Evolutionary conservation across 2,113 vertebrate species (phyloP), one percentile per base, ranked within the genome.

Genomic region (Gavialis gangeticus): DNA sequence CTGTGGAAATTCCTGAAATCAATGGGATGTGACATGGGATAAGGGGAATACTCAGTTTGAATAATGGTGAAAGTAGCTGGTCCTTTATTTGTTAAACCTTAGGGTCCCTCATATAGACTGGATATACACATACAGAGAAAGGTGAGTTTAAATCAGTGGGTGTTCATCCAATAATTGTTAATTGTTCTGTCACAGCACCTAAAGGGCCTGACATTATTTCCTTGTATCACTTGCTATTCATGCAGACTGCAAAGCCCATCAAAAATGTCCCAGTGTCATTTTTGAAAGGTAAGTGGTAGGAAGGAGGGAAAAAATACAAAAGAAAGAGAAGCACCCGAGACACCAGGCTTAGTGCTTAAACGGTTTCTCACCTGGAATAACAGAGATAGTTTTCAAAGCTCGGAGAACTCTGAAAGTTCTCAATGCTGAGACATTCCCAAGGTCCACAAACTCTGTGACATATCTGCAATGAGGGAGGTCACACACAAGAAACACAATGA

Each of bases 381-480:
- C 99, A 99, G 99, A 99, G 99, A 99, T 99, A 98, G 99, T 99
- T 99, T 99, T 99, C 99, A 99, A 99, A 98, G 99, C 99, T 99
- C 99, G 99, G 98, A 99, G 99, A 99, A 99, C 99, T 99, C 99
- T 99, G 99, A 99, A 99, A 98, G 99, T 99, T 99, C 99, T 99
- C 99, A 99, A 99, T 98, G 99, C 99, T 98, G 99, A 99, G 98
- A 99, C 99, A 99, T 99, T 99, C 97, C 99, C 99, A 98, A 99
- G 99, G 98, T 99, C 99, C 99, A 99, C 99, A 99, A 99, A 99
- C 98, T 99, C 99, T 99, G 99, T 99, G 98, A 99, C 98, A 99
- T 99, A 99, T 99, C 99, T 99, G 99, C 97, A 99, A 99, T 98
- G 98, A 99, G 99, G 98, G 99, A 99, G 99, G 99, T 98, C 98